Evolutionary conservation across 2,797 vertebrate genomes (phyloP).

Genomic region (Halcyon smyrnensis): DNA sequence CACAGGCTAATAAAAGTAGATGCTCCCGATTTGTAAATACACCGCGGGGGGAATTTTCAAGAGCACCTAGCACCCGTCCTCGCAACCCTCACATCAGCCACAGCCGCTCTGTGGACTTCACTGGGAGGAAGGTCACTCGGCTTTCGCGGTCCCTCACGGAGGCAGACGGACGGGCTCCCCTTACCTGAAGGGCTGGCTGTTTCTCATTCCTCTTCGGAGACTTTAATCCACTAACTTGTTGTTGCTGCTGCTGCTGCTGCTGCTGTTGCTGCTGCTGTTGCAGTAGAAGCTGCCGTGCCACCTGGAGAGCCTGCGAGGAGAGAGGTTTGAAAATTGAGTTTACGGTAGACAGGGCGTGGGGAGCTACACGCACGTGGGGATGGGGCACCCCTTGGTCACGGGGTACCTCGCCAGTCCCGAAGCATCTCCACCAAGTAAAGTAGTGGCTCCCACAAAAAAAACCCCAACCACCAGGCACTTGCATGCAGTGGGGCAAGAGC

Average conservation of each 20-base stretch:
- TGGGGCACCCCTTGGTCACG: neutral
- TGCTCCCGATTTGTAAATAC: neutral
- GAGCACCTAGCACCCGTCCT: neutral
- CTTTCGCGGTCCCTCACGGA: neutral
- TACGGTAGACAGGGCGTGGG: neutral
- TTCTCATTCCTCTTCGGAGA: constrained; percentile 94
- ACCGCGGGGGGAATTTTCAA: neutral
- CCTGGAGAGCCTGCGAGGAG: constrained; percentile 89
- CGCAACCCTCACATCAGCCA: neutral
- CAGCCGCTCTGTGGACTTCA: neutral
- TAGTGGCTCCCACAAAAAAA: neutral
- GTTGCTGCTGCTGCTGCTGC: constrained; percentile 82
- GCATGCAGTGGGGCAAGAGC: accelerated
- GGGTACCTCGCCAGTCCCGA: accelerated
- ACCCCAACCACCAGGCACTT: neutral
- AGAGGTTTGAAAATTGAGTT: constrained; percentile 57
- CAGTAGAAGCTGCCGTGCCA: constrained; percentile 94
- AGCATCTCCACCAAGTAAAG: neutral
- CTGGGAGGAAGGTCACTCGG: neutral
- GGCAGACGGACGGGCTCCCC: neutral
- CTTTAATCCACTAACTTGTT: constrained; percentile 87
- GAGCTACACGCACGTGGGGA: neutral
- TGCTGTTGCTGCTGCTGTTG: constrained; percentile 79
- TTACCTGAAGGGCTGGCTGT: constrained; percentile 91
- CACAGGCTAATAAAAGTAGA: neutral